Base-by-base conservation (phyloP, 2,113 vertebrate species). In the Micronycteris hirsuta region DNA sequence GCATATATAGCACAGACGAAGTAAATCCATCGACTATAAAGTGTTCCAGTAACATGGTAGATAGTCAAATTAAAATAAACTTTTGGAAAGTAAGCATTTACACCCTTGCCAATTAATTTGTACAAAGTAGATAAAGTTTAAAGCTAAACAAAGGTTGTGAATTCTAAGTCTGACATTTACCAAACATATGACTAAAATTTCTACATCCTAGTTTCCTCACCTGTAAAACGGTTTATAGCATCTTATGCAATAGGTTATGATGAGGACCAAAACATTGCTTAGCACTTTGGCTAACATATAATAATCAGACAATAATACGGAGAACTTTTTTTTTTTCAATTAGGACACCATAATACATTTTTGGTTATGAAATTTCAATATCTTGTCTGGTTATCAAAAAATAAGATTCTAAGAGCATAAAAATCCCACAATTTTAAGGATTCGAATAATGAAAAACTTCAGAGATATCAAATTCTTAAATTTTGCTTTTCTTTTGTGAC, bases 1-100 rank as follows among this genome's bases (percentile, higher is more conserved):
- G 14, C 12, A 71, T 5, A 58, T 7, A 36, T 49, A 47, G 24
- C 41, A 61, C 2, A 38, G 41, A 94, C 93, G 65, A 71, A 87
- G 47, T 33, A 78, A 91, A 54, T 56, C 33, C 45, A 76, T 84
- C 87, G 87, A 45, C 20, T 45, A 47, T 41, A 41, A 82, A 82
- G 36, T n/a, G 24, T 74, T 71, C 41, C 33, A 92, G 33, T 36
- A 43, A 9, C 7, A 28, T 49, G 19, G n/a, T 81, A 82, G 78
- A 68, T 92, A 86, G 74, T 95, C n/a, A 92, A 86, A 76, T 76
- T 90, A 83, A 95, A 92, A 61, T 15, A 31, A 81, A 76, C 10
- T 26, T 38, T 83, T 86, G n/a, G 56, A 91, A 83, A 83, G 13
- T 54, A 91, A 96, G 3, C 38, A 63, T 58, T 84, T 58, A 68